Conservation (phyloP, 2,797 vertebrate species). For the Forpus xanthops region DNA sequence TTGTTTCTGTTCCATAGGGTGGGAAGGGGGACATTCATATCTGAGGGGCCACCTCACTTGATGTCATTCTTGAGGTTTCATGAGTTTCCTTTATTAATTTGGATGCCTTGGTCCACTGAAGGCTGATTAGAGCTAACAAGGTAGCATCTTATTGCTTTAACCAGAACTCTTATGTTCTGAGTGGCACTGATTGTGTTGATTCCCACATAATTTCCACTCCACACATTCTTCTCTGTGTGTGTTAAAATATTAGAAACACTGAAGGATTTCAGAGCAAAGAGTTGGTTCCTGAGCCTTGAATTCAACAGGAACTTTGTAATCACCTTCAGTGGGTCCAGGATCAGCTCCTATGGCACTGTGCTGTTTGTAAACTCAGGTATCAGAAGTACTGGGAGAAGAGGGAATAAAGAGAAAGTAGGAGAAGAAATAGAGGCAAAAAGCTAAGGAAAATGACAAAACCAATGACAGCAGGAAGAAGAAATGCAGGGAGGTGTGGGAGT, state of each 20-base stretch:
- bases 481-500: background rate
- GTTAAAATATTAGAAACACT: background rate
- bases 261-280: background rate
- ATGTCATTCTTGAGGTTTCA: background rate
- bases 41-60: background rate
- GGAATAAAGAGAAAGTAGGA: background rate
- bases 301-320: fast-evolving
- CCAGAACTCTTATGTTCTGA: background rate
- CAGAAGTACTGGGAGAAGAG: background rate
- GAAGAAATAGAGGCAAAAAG: background rate
- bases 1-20: background rate
- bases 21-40: background rate
- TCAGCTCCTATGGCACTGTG: background rate
- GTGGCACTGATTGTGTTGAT: background rate
- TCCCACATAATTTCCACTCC: background rate
- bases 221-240: background rate
- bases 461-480: background rate
- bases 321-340: background rate
- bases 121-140: background rate
- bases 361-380: background rate
- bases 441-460: background rate
- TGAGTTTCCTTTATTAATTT: fast-evolving
- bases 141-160: background rate
- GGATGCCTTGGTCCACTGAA: background rate
- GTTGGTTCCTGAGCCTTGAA: background rate